phyloP scores from a whole-genome alignment of 2,113 vertebrate species.

The Uropsilus gracilis region DNA sequence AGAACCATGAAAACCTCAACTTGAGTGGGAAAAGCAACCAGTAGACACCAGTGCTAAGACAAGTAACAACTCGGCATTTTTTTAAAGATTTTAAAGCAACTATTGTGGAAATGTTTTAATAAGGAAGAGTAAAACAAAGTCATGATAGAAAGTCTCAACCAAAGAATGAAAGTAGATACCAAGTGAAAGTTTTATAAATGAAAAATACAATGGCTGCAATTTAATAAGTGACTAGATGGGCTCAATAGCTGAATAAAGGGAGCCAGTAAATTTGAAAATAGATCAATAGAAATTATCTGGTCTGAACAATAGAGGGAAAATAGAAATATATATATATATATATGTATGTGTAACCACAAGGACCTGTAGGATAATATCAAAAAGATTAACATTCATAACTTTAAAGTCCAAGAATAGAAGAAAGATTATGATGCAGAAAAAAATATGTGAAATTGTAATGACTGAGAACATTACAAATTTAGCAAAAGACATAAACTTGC shows the following conservation, averaged over 20 bases:
- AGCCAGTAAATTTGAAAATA: constrained; percentile 17
- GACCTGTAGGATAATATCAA: background rate
- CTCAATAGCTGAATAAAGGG: constrained; percentile 11
- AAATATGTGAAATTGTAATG: background rate
- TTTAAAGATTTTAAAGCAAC: background rate
- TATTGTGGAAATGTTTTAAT: background rate
- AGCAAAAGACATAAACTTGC: background rate
- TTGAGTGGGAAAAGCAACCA: background rate
- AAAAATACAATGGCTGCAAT: constrained; percentile 20
- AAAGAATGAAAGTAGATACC: background rate
- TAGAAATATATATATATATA: constrained; percentile 24
- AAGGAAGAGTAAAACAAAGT: background rate
- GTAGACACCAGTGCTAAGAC: background rate
- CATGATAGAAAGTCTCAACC: background rate
- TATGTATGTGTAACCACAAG: background rate
- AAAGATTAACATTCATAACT: background rate
- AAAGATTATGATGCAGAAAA: background rate
- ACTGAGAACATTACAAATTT: constrained; percentile 32
- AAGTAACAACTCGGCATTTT: constrained; percentile 10
- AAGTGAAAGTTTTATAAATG: constrained; percentile 29
- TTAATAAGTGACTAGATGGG: background rate
- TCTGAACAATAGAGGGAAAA: constrained; percentile 25
- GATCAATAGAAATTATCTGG: background rate
- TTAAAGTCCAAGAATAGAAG: background rate
- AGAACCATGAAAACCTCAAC: constrained; percentile 16